These are phyloP conservation scores for Clusia tigrina DNA, from an alignment of 2,888 invertebrate species.

Conservation along the genomic window DNA sequence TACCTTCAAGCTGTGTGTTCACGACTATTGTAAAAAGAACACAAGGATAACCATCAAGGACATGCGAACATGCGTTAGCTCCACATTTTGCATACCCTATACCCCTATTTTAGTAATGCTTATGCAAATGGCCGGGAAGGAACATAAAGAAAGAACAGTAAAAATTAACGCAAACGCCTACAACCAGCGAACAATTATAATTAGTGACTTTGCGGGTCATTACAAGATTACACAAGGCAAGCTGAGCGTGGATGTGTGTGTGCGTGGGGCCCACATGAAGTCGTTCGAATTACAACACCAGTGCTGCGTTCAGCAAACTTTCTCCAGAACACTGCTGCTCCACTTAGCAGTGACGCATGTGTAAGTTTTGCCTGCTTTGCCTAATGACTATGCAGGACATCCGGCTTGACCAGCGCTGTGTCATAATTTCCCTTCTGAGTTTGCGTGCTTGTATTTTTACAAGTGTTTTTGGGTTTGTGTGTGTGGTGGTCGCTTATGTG, in stretches of 20 bases:
- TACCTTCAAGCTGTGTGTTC: too few species aligned
- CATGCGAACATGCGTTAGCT: conserved; percentile 19
- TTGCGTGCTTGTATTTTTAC: too few species aligned
- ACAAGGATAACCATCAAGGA: not conserved
- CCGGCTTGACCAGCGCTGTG: not conserved
- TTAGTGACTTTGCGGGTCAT: conserved; percentile 18
- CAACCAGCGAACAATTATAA: conserved; percentile 5
- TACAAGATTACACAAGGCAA: too few species aligned
- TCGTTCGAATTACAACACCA: not conserved
- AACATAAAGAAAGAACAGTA: conserved; percentile 9
- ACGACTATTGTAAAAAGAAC: too few species aligned
- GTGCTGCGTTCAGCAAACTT: too few species aligned
- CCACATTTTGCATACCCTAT: too few species aligned
- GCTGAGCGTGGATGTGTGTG: too few species aligned
- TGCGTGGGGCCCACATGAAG: not conserved
- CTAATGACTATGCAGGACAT: conserved; percentile 1
- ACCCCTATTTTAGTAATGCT: not conserved
- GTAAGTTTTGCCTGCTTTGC: not conserved
- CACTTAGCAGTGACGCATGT: not conserved
- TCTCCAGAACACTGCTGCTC: too few species aligned
- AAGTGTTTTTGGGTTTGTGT: too few species aligned
- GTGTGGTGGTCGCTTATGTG: too few species aligned
- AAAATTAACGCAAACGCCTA: conserved; percentile 34
- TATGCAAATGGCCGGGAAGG: conserved; percentile 31
- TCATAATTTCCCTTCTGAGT: too few species aligned